phyloP scores from a whole-genome alignment of 2,888 invertebrate species.

The Osmoderma eremita region DNA sequence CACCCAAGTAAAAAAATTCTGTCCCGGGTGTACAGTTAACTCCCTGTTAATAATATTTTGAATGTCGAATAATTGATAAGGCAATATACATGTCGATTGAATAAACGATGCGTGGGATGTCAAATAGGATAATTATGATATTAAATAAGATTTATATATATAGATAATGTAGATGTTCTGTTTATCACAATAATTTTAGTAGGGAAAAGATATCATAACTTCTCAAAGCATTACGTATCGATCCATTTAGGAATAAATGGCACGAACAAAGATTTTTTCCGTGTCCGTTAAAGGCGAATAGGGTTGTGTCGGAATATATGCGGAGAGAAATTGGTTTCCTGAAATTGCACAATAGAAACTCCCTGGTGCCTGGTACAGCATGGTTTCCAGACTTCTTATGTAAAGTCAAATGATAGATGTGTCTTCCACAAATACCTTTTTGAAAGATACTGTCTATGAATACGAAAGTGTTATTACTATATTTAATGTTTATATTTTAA shows the following conservation, averaged over 20 bases:
- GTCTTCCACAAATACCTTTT: too few relatives aligned
- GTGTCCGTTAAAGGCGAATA: too few relatives aligned
- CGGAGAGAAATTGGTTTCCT: constrained; percentile 6
- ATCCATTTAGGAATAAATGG: too few relatives aligned
- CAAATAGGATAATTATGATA: too few relatives aligned
- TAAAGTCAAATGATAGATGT: too few relatives aligned
- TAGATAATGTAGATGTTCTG: not conserved
- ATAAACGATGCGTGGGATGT: constrained; percentile 8
- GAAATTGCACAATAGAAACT: not conserved
- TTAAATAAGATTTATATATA: not conserved
- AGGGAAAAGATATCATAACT: too few relatives aligned
- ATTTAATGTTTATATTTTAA: too few relatives aligned
- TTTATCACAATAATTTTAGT: too few relatives aligned
- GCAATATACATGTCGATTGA: not conserved
- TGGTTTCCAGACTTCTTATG: not conserved
- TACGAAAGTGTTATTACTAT: too few relatives aligned
- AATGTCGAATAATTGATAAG: not conserved
- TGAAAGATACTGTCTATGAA: too few relatives aligned
- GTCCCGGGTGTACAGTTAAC: not conserved
- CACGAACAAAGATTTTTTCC: too few relatives aligned
- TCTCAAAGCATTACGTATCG: too few relatives aligned
- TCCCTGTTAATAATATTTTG: constrained; percentile 5
- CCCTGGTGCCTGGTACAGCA: not conserved
- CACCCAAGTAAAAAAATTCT: not conserved
- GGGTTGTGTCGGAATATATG: not conserved